Conservation (phyloP, 2,113 vertebrate genomes). For the Gobius niger region DNA sequence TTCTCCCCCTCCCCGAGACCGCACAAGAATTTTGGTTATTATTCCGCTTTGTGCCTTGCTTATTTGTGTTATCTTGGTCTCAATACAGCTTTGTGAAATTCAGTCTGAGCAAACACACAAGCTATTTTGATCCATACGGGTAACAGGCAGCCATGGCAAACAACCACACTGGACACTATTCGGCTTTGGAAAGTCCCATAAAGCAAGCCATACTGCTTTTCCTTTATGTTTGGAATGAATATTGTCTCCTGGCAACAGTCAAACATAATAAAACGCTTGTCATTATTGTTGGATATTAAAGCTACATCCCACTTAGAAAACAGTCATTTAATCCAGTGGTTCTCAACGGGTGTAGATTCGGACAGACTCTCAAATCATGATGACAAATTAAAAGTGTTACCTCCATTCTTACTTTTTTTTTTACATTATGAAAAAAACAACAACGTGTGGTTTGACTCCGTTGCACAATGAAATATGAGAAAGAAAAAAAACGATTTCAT, state of each 20-base stretch:
- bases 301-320: not conserved
- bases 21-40: constrained; percentile 76
- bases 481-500: no score
- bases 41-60: constrained; percentile 73
- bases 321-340: constrained; percentile 2
- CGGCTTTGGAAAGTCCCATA: constrained; percentile 75
- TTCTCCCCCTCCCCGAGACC: constrained; percentile 52
- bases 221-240: constrained; percentile 5
- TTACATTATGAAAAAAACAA: no score
- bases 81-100: constrained; percentile 77
- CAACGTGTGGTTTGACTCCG: no score
- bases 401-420: no score
- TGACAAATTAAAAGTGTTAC: no score
- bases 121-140: constrained; percentile 73
- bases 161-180: constrained; percentile 76
- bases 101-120: constrained; percentile 81
- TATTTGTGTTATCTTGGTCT: constrained; percentile 73
- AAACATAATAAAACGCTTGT: constrained; percentile 19
- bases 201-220: constrained; percentile 63
- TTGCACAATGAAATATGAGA: no score
- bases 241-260: constrained; percentile 7
- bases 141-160: constrained; percentile 80
- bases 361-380: no score
- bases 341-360: no score
- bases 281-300: constrained; percentile 15